Evolutionary conservation across 2,888 invertebrate species (phyloP).

Genomic region (Onthophagus sagittarius): DNA sequence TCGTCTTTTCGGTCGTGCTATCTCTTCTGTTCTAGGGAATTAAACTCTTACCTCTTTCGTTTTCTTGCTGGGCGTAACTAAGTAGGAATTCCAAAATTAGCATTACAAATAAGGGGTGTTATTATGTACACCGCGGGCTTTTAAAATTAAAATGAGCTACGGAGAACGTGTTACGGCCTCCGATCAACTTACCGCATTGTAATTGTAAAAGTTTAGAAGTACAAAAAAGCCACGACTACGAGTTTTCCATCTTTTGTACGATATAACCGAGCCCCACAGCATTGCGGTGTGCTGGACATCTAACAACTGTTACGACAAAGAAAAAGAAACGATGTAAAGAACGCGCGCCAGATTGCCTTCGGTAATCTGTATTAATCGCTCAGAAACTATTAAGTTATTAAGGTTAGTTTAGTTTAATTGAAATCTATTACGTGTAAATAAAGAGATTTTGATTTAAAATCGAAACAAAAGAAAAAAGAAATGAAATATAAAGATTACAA

Average conservation of each 20-base stretch:
- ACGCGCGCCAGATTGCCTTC: background rate
- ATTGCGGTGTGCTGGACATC: background rate
- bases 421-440: background rate
- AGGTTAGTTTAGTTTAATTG: background rate
- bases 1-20: background rate
- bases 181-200: background rate
- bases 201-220: background rate
- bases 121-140: background rate
- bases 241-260: background rate
- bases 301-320: background rate
- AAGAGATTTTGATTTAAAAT: background rate
- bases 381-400: background rate
- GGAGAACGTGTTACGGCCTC: background rate
- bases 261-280: background rate
- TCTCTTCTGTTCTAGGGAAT: background rate
- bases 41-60: background rate
- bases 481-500: background rate
- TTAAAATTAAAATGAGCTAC: background rate
- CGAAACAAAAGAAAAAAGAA: background rate
- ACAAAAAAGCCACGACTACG: background rate
- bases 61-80: background rate
- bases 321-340: background rate
- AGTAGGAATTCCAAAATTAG: background rate
- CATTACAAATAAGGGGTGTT: background rate
- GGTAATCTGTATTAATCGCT: background rate